Evolutionary conservation across 1,140 invertebrate genomes (phyloP).

Genomic region (Hycleus phaleratus): DNA sequence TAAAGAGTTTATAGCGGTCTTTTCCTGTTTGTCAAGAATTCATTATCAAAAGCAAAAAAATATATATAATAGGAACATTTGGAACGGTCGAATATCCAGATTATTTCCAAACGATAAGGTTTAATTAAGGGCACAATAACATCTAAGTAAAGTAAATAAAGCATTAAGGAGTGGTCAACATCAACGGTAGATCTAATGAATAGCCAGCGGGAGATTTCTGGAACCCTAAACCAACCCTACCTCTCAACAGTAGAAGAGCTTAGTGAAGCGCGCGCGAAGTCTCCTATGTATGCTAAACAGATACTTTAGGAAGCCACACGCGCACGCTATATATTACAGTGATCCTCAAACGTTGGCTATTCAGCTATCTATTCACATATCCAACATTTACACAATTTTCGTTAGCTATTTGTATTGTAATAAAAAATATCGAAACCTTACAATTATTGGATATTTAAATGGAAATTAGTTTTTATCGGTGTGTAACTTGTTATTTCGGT

Average conservation of each 20-base stretch:
- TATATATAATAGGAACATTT: too few species aligned
- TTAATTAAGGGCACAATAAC: slow-evolving; percentile 12
- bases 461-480: too few species aligned
- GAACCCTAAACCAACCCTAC: neutral
- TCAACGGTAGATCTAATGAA: slow-evolving; percentile 3
- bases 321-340: slow-evolving; percentile 14
- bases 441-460: too few species aligned
- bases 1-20: too few species aligned
- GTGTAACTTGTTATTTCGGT: too few species aligned
- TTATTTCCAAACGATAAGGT: slow-evolving; percentile 9
- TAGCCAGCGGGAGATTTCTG: slow-evolving; percentile 5
- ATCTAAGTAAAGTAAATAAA: slow-evolving; percentile 10
- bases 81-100: slow-evolving; percentile 2
- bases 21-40: too few species aligned
- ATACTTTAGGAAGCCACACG: slow-evolving; percentile 14
- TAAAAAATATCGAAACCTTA: too few species aligned
- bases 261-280: slow-evolving; percentile 13
- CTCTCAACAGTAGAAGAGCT: slow-evolving; percentile 8
- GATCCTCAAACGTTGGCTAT: slow-evolving; percentile 10
- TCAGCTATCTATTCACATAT: neutral
- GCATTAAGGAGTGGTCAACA: slow-evolving; percentile 7
- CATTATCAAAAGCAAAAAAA: too few species aligned
- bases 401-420: too few species aligned
- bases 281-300: slow-evolving; percentile 16
- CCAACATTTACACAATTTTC: too few species aligned